Conservation (phyloP, 2,797 vertebrate genomes). For the Myotis myotis region DNA sequence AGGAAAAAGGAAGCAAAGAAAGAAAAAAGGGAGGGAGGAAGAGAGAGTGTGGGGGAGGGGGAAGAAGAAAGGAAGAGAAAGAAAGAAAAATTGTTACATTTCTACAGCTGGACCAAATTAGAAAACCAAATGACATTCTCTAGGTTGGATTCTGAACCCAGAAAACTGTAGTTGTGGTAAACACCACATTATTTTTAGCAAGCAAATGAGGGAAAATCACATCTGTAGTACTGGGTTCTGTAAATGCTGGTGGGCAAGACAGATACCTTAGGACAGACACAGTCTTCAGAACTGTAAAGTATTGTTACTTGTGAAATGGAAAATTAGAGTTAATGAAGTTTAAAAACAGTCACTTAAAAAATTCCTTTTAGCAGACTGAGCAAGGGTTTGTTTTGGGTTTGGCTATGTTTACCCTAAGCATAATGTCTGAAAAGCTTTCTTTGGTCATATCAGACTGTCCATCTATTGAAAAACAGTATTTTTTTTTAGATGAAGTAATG, state of each 20-base stretch:
- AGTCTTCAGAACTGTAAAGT: neutral
- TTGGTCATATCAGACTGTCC: neutral
- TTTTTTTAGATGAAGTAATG: constrained; percentile 33
- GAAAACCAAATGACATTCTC: constrained; percentile 41
- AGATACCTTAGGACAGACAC: neutral
- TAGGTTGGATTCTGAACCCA: constrained; percentile 7
- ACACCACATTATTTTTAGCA: constrained; percentile 1
- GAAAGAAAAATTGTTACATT: neutral
- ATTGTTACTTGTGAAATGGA: neutral
- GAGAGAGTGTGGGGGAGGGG: neutral
- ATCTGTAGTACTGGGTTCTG: neutral
- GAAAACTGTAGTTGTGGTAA: constrained; percentile 1
- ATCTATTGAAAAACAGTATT: constrained; percentile 9
- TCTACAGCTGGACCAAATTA: constrained; percentile 54
- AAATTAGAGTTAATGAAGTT: constrained; percentile 42
- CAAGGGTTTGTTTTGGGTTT: constrained; percentile 2
- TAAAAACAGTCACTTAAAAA: constrained; percentile 31
- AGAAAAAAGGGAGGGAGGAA: neutral
- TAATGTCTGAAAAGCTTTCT: neutral
- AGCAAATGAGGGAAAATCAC: neutral
- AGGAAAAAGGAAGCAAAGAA: rapidly evolving
- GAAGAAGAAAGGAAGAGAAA: neutral
- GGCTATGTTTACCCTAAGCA: neutral
- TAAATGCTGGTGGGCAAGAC: neutral
- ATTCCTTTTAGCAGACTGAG: constrained; percentile 12